Base-by-base conservation (phyloP, 2,888 invertebrate genomes). In the Argyra leucocephala region DNA sequence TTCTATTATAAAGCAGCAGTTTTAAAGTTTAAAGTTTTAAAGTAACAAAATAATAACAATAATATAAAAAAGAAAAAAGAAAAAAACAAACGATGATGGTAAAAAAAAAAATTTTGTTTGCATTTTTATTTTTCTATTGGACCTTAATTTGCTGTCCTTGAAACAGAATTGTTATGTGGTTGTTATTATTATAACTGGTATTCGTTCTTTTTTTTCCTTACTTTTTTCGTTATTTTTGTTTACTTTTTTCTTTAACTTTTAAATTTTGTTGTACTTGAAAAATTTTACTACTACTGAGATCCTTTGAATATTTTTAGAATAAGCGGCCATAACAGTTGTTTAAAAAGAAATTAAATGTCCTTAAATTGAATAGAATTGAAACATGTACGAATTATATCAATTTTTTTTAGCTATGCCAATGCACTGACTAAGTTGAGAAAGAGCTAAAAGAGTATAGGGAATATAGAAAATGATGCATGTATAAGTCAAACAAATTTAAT, bases 111-210 rank as follows among this genome's bases (percentile, higher is more conserved):
- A 3, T 15, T 37, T 37, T 48, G 12, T 48, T 18, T 48, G 48
- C 5, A 48, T 48, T 15, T 48, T 48, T 48, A 18, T 2, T 48
- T 48, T 48, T 15, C 15, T 48, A 12, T 15, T 48, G 48, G 48
- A 48, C 48, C 48, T 15, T 48, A 48, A 48, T 48, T 12, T 48
- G 31, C 31, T 48, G 48, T 48, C 48, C 48, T 48, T 48, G 48
- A 48, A 48, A 48, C 1, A 48, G 15, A 48, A 48, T 48, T 48
- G 48, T 48, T 48, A 18, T 48, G 15, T 48, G 48, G 12, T 18
- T 48, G 48, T 48, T 48, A 48, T 48, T 48, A 48, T 48, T 48
- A 48, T 48, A 48, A 48, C 48, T 48, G 48, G 48, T 48, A 48
- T 48, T 48, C 18, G 5, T 37, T 37, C 12, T 37, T 37, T 15